Conservation (phyloP, 2,797 vertebrate species). For the Choloepus didactylus region DNA sequence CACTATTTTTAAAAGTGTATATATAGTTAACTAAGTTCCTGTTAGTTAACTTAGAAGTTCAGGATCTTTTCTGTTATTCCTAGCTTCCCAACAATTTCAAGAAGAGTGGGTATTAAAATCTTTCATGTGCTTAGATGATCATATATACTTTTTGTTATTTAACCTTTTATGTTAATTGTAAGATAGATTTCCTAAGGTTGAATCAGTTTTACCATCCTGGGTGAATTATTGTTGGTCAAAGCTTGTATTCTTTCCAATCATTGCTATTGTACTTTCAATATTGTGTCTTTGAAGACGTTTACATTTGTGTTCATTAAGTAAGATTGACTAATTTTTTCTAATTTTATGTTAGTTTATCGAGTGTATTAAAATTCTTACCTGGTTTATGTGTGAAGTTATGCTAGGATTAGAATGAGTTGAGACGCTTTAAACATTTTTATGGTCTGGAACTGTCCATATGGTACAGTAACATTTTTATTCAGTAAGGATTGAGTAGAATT, state of each 20-base stretch:
- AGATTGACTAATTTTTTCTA: background rate
- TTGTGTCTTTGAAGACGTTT: background rate
- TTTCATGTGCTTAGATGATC: background rate
- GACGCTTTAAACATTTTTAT: background rate
- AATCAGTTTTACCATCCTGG: background rate
- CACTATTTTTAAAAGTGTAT: background rate
- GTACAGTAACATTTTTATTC: background rate
- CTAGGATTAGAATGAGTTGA: background rate
- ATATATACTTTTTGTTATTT: background rate
- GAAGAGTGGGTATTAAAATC: background rate
- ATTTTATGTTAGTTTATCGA: background rate
- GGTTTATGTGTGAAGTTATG: background rate
- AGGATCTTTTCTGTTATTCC: background rate
- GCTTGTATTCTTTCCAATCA: background rate
- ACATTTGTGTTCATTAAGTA: background rate
- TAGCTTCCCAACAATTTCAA: background rate
- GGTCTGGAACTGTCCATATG: background rate
- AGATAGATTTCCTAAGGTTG: background rate
- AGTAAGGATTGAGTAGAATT: background rate
- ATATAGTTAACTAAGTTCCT: too few relatives aligned
- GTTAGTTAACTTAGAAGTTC: background rate
- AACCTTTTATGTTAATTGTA: constrained; percentile 1
- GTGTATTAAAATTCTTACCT: background rate
- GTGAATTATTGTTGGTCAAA: background rate
- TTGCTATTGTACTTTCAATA: background rate